Base-by-base conservation (phyloP, 2,797 vertebrate species). In the Lemur catta region DNA sequence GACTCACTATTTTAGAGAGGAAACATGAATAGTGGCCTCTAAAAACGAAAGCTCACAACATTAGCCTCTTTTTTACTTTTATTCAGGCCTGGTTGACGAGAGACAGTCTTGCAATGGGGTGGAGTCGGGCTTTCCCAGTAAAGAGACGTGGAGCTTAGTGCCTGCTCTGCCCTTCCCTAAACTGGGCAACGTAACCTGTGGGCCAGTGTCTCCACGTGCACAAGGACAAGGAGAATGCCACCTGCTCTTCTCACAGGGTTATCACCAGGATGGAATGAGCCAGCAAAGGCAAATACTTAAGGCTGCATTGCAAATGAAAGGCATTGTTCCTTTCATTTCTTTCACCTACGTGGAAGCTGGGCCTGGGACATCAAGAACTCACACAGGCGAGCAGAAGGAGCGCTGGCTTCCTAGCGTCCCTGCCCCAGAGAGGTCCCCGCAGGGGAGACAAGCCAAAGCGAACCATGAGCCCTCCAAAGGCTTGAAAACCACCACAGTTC, bases 301-400 rank as follows among this genome's bases (percentile, higher is more conserved):
- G 80, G 50, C 82, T 30, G 57, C 84, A 61, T 55, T 30, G 50
- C 87, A 71, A 86, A 86, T 38, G 80, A 80, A 94, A 97, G 85
- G 52, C 65, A 7, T 17, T 94, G 74, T 91, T 91, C 48, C 50
- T 85, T 92, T 89, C 86, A 63, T 38, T 94, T 72, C 35, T 67
- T 35, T 59, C 50, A 38, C 50, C 50, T 9, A 8, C 14, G 6
- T 43, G 33, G 55, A 80, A 30, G 7, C 20, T 4, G 17, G n/a
- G 93, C 33, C 69, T 18, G 57, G 80, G 84, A 75, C 50, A 84
- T 30, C 33, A 57, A 57, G 90, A 91, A 67, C 48, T 78, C 28
- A 41, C n/a, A 76, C 13, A 3, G 43, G 35, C n/a, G 6, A 2
- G 41, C 57, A 57, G 48, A 65, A 84, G 59, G 46, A 63, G 79